Base-by-base conservation (phyloP, 2,113 vertebrate genomes). In the Rhadina sibilatrix region DNA sequence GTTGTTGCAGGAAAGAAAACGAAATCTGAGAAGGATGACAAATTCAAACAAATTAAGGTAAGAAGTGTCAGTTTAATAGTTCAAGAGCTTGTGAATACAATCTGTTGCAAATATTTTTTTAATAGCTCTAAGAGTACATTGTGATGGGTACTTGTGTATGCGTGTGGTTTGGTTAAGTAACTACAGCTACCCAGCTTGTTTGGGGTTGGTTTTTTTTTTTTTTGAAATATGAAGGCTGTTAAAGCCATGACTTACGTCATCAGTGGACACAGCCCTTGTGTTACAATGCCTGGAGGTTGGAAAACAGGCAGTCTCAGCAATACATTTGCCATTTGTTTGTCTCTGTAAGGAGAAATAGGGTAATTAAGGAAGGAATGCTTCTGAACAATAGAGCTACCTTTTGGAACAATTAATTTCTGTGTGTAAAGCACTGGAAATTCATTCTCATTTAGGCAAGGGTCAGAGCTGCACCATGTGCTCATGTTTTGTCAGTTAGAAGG, bases 1-100 rank as follows among this genome's bases (percentile, higher is more conserved):
- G 54, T 98, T 92, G 19, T 95, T 96, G 80, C 95, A 98, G 98
- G 98, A 94, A 98, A 98, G 97, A 98, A 98, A 97, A 30, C 93
- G 18, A 98, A 98, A 91, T 95, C 96, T 2, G 98, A 98, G 75
- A 98, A 98, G 93, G 98, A 98, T 94, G 98, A 98, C 75, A 97
- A 96, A 96, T 89, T 97, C 53, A 98, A 98, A 93, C 97, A 98
- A 90, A 98, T 98, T 93, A 98, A 98, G 98, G 98, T 98, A 97
- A 97, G 96, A 96, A 68, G 56, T 49, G 63, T 23, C 50, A 93
- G 38, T 88, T 96, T 71, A 60, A 49, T 71, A 90, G 31, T 82
- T 63, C 3, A 4, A 79, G 74, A 91, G 25, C 65, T 50, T 90
- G 70, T 87, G 76, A 89, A 85, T 83, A 63, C 47, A 69, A 17